Evolutionary conservation across 2,113 vertebrate species (phyloP), one percentile per base, ranked within the genome.

Genomic region (Corythoichthys haematopterus): DNA sequence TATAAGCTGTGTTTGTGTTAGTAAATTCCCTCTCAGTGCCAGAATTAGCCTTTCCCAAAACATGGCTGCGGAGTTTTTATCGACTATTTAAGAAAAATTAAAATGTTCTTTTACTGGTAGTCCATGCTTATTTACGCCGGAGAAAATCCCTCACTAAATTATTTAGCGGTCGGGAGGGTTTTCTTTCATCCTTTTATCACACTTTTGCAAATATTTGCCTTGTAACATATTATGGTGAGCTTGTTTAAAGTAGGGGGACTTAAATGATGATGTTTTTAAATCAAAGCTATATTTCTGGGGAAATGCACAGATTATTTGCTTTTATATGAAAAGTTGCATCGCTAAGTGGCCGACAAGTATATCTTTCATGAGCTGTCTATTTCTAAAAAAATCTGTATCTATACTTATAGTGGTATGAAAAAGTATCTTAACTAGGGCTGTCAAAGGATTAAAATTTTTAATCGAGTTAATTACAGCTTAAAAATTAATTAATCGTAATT

Each of bases 61-160:
- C 64, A 57, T 48, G 28, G 65, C 53, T 70, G 61, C 66, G 53
- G 76, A 57, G 33, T 57, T 57, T 65, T 52, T 74, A 80, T 74
- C 80, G 55, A 72, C 69, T 75, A 59, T 74, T 52, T 6, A 66
- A 36, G 55, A 57, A 68, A 78, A 77, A 68, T 79, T 40, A 79
- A 67, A 58, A 62, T 15, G 75, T 74, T 76, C 40, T 0, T 55
- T 68, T 51, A 37, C 45, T 48, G 59, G 56, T 70, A 68, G 2
- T 2, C 37, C 36, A 15, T 64, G 58, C 78, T 55, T 58, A 37
- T 40, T 68, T 4, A 36, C 47, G 38, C 36, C 4, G 53, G 48
- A 70, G 48, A 75, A 64, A 67, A 65, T 33, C 35, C 43, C 61
- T 58, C 4, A 2, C 14, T 75, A 43, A 70, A 78, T 72, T 60